Base-by-base conservation (phyloP, 2,888 invertebrate genomes). In the Seira musarum region DNA sequence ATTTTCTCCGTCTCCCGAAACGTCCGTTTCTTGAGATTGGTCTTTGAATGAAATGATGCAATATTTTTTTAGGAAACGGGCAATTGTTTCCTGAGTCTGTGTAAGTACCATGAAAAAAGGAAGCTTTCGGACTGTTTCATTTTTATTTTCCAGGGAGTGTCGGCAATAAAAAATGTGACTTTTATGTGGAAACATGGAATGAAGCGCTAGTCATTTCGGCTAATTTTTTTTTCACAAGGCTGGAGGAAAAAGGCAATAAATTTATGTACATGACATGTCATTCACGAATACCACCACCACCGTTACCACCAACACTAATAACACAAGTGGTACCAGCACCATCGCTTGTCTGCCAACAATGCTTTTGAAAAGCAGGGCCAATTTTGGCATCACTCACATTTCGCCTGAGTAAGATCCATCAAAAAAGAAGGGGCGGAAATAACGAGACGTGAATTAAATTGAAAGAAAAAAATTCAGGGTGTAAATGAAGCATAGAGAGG, bases 391-490 rank as follows among this genome's bases (percentile, higher is more conserved):
- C n/a, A n/a, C n/a, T n/a, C n/a, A n/a, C n/a, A n/a, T n/a, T n/a
- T n/a, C 6, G 40, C 40, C 40, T 40, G 40, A 6, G 6, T 8
- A 40, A 8, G 13, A 65, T 70, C 53, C 49, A 70, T 77, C 53
- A 68, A 63, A 19, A 21, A 49, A 66, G 60, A 15, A 53, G 61
- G 66, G 61, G 19, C 40, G 78, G 78, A 71, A 78, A 78, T 70
- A 78, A 78, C 78, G 66, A 78, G 78, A 66, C 71, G 24, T 78
- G 57, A 78, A 78, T 78, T 71, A 78, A 71, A 78, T 78, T 78
- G 71, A 65, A 71, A n/a, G 71, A 64, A 67, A 61, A 17, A 60
- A 68, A 40, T 40, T 22, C 15, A 19, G 15, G 15, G 5, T 49
- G 40, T 6, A 70, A 60, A 70, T 61, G 69, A 69, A 57, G 69